Base-by-base conservation (phyloP, 2,888 invertebrate genomes). In the Acanthosepion esculentum region DNA sequence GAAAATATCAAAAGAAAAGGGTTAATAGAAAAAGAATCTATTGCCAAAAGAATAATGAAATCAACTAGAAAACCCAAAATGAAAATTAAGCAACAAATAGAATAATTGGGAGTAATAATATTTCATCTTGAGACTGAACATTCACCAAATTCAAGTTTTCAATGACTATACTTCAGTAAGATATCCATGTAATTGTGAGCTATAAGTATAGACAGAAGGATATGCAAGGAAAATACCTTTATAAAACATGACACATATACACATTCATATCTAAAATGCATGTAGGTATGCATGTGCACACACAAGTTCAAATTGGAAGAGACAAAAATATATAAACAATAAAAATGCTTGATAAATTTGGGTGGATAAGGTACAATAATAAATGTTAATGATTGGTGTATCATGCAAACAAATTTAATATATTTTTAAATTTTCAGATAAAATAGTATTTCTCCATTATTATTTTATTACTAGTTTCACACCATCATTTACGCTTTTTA, bases 81-180 rank as follows among this genome's bases (percentile, higher is more conserved):
- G 29, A 93, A 48, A 93, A 55, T 53, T 7, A 93, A n/a, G 48
- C 48, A 92, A 12, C 6, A 48, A 23, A 55, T 33, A 59, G 59
- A 59, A 23, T 23, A 59, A 59, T 20, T 26, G 59, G 20, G 0
- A 55, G 20, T 20, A 55, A 55, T 93, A 33, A 53, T 29, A 93
- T 48, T 93, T 93, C 93, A 93, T 53, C 10, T 93, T 55, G n/a
- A 48, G 50, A 55, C 93, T n/a, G 78, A 78, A 78, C 78, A 78
- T 78, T 78, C n/a, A 78, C n/a, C 12, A 78, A 78, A n/a, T n/a
- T 78, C n/a, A 33, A 78, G n/a, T 78, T 78, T 6, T 59, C 20
- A 23, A 59, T 59, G 15, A 55, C 5, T 55, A 55, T 18, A 78
- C 78, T 78, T 78, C 78, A n/a, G 78, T 78, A n/a, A n/a, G 78